These are phyloP conservation scores for Leptosomus discolor DNA, from an alignment of 2,113 vertebrate species.

Conservation along the genomic window DNA sequence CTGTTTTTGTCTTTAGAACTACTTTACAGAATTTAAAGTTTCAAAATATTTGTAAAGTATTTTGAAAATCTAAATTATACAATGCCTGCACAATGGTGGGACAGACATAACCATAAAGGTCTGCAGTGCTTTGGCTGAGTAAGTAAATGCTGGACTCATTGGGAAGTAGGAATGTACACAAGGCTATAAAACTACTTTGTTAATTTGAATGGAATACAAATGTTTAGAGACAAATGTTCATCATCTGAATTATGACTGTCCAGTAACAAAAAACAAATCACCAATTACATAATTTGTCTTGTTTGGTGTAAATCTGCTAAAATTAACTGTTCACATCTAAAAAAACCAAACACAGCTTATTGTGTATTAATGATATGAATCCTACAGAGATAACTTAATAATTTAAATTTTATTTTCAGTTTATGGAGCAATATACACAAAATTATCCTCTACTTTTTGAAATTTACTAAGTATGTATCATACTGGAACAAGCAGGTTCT, in stretches of 20 bases:
- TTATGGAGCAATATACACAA: background rate
- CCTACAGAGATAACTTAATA: background rate
- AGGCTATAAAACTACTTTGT: background rate
- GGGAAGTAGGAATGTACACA: background rate
- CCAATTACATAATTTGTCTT: background rate
- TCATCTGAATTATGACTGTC: background rate
- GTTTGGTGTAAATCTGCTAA: background rate
- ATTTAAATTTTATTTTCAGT: background rate
- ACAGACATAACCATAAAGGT: background rate
- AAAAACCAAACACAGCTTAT: background rate
- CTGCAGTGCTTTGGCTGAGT: background rate
- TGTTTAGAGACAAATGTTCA: background rate
- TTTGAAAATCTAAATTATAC: background rate
- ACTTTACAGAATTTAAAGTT: background rate
- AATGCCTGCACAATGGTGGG: background rate
- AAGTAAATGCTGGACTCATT: background rate
- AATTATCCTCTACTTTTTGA: background rate
- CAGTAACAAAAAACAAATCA: background rate
- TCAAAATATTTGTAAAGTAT: background rate
- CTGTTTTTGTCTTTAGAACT: background rate
- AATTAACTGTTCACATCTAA: background rate
- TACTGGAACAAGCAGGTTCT: background rate
- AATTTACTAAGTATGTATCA: background rate
- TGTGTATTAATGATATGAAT: background rate
- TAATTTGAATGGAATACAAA: background rate